phyloP scores from a whole-genome alignment of 1,140 invertebrate genomes.

The Prorops nasuta region DNA sequence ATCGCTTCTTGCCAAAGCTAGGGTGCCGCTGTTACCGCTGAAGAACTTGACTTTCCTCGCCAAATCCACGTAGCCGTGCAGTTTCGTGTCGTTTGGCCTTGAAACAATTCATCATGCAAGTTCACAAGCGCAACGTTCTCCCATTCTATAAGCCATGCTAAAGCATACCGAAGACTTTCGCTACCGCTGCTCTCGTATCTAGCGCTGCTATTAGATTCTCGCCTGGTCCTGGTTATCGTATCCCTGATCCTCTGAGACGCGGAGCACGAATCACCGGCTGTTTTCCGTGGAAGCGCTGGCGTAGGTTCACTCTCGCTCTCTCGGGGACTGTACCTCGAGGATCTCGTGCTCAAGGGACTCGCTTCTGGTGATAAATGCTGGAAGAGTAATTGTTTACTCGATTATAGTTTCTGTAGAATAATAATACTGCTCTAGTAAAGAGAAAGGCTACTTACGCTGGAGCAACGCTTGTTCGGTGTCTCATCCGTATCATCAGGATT shows the following conservation, averaged over 20 bases:
- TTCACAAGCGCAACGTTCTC: not conserved
- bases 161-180: slow-evolving; percentile 46
- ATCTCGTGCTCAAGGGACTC: slow-evolving; percentile 52
- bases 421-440: too few species aligned
- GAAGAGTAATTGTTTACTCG: slow-evolving; percentile 1
- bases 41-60: slow-evolving; percentile 48
- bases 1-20: slow-evolving; percentile 39
- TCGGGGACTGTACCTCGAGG: slow-evolving; percentile 52
- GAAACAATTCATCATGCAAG: slow-evolving; percentile 8
- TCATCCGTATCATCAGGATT: slow-evolving; percentile 51
- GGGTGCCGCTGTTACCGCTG: slow-evolving; percentile 29
- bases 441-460: slow-evolving; percentile 39
- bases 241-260: slow-evolving; percentile 52
- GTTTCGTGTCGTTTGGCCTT: slow-evolving; percentile 49
- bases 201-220: slow-evolving; percentile 51
- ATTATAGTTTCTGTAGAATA: too few species aligned
- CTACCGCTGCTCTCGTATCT: slow-evolving; percentile 54
- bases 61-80: slow-evolving; percentile 45
- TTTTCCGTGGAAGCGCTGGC: slow-evolving; percentile 48
- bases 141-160: not conserved
- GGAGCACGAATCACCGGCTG: slow-evolving; percentile 42
- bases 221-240: slow-evolving; percentile 50
- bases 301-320: slow-evolving; percentile 56
- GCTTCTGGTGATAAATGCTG: slow-evolving; percentile 53
- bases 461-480: slow-evolving; percentile 43